Evolutionary conservation across 1,140 invertebrate species (phyloP).

Genomic region (Lepidotrigona ventralis): DNA sequence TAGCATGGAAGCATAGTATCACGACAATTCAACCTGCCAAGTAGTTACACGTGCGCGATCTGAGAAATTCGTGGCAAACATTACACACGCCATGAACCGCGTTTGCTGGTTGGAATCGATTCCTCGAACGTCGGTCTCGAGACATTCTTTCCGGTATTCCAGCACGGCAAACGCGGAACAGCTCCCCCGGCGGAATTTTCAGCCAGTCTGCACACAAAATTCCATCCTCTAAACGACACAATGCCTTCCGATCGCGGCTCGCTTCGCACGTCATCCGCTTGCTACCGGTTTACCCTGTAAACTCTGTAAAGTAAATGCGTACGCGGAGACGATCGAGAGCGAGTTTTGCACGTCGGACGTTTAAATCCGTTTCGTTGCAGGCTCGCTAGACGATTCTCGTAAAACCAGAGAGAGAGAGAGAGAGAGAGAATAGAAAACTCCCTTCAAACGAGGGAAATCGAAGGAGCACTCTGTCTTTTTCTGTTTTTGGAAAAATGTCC

Average conservation of each 20-base stretch:
- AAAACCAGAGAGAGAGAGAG: no score
- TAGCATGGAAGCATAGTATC: no score
- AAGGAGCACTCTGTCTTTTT: background rate
- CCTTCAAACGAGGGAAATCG: background rate
- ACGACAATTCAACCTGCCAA: background rate
- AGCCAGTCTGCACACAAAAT: background rate
- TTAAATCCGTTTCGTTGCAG: background rate
- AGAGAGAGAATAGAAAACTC: no score
- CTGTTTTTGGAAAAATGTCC: background rate
- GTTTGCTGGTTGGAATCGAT: background rate
- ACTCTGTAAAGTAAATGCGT: background rate
- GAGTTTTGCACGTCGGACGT: background rate
- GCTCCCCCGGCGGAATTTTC: background rate
- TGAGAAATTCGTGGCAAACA: background rate
- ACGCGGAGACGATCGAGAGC: background rate
- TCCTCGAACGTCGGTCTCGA: background rate
- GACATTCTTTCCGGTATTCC: background rate
- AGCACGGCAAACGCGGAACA: background rate
- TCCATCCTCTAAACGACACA: background rate
- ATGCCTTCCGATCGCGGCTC: background rate
- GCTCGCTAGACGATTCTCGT: no score
- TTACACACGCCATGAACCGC: background rate
- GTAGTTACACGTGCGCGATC: background rate
- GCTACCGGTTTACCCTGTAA: background rate
- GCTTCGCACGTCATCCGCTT: background rate